Conservation (phyloP, 1,140 invertebrate genomes). For the Neodiprion lecontei region DNA sequence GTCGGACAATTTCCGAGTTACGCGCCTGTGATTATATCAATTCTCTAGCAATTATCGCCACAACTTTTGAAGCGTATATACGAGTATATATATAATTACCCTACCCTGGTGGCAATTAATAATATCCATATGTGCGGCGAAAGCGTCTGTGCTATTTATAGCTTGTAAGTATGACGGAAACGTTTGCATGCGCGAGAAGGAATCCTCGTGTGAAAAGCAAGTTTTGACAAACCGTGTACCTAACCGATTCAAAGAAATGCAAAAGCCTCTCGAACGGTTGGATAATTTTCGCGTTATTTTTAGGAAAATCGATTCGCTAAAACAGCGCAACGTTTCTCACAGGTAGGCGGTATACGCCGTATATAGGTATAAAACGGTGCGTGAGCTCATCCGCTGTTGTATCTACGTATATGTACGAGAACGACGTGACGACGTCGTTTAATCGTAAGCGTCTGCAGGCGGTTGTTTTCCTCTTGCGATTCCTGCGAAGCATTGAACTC, state of each 20-base stretch:
- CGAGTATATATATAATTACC: neutral
- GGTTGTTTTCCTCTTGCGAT: neutral
- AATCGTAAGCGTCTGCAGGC: no score
- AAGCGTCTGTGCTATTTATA: neutral
- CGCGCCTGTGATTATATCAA: neutral
- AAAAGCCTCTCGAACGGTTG: no score
- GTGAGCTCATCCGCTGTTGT: neutral
- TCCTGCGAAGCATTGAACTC: neutral
- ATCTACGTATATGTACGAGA: neutral
- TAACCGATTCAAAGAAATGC: no score
- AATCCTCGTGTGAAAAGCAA: neutral
- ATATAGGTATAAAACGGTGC: neutral
- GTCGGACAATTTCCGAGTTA: neutral
- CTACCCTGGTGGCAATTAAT: neutral
- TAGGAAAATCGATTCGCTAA: no score
- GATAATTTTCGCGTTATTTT: no score
- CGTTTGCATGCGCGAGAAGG: neutral
- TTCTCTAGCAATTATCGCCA: neutral
- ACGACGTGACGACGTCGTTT: neutral
- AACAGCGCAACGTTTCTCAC: no score
- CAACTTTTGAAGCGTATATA: neutral
- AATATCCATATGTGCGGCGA: neutral
- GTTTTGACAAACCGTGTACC: no score
- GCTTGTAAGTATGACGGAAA: no score
- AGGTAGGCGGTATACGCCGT: neutral